Evolutionary conservation across 2,797 vertebrate genomes (phyloP), one percentile per base, ranked within the genome.

Genomic region (Epinephelus awoara): DNA sequence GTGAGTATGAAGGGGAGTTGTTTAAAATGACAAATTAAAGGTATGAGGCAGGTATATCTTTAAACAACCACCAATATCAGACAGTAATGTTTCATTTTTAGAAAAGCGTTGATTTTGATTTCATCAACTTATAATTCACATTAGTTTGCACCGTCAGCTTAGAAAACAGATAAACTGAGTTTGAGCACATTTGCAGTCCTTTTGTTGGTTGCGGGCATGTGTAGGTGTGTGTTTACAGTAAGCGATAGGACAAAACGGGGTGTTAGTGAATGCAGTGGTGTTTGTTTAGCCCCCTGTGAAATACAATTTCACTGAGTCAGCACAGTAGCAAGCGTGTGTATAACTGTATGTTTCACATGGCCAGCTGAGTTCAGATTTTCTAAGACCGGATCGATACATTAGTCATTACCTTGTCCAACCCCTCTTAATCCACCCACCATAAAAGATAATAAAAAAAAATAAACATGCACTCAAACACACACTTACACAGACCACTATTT

Each of bases 271-370:
- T 78, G 13, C 21, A 4, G 9, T n/a, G 40, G 7, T 15, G 17
- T 63, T 62, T 47, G 15, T 73, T 13, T 15, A n/a, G 17, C 67
- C 19, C 7, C 4, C 4, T 6, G 18, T 59, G 40, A 44, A 15
- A 29, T n/a, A 15, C 49, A 44, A 44, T 23, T 47, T 77, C 18
- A 47, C 69, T 72, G 73, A 75, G 6, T 72, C 70, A 72, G 66
- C 66, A 74, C 46, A 44, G 49, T 10, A 19, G 21, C 42, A 50
- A 23, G 3, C 52, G 46, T 61, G 8, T 67, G 25, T 59, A 14
- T 44, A 23, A 64, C 12, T 67, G 25, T 10, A 4, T 42, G 3
- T 15, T 34, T 17, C 19, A 56, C 18, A 29, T 62, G 21, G 11
- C 40, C 40, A 72, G 19, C 29, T 54, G 6, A 64, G 47, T n/a